Evolutionary conservation across 2,113 vertebrate species (phyloP).

Genomic region (Speoplatyrhinus poulsoni): DNA sequence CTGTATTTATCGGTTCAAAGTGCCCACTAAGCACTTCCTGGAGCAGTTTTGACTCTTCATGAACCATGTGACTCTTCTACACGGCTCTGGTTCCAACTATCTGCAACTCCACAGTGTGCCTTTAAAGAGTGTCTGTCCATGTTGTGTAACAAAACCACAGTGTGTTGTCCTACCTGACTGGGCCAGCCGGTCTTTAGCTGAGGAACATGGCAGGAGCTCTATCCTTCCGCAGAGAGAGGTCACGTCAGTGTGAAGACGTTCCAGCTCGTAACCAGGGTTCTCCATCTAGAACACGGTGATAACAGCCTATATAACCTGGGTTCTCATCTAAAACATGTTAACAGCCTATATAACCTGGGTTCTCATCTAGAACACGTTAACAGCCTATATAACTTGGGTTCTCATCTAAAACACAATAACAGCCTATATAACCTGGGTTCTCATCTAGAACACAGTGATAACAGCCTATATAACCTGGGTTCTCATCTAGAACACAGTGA

Average conservation of each 20-base stretch:
- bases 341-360: not conserved
- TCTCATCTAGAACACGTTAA: not conserved
- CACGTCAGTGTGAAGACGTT: conserved; percentile 85
- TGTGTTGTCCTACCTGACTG: conserved; percentile 84
- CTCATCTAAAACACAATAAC: too few species aligned
- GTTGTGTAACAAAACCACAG: not conserved
- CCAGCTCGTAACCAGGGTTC: conserved; percentile 83
- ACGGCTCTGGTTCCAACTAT: not conserved
- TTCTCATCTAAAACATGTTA: too few species aligned
- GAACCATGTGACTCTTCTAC: too few species aligned
- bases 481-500: too few species aligned
- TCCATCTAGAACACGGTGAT: conserved; percentile 75
- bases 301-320: too few species aligned
- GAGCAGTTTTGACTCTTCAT: too few species aligned
- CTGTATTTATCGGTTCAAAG: too few species aligned
- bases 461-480: too few species aligned
- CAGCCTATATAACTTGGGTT: too few species aligned
- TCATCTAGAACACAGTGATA: too few species aligned
- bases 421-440: too few species aligned
- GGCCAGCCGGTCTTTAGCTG: conserved; percentile 87
- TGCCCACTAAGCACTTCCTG: too few species aligned
- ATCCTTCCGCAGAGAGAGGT: conserved; percentile 89
- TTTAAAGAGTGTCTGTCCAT: not conserved
- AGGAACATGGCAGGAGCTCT: conserved; percentile 85
- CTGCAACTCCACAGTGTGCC: not conserved